Evolutionary conservation across 2,113 vertebrate species (phyloP).

Genomic region (Aplodontia rufa): DNA sequence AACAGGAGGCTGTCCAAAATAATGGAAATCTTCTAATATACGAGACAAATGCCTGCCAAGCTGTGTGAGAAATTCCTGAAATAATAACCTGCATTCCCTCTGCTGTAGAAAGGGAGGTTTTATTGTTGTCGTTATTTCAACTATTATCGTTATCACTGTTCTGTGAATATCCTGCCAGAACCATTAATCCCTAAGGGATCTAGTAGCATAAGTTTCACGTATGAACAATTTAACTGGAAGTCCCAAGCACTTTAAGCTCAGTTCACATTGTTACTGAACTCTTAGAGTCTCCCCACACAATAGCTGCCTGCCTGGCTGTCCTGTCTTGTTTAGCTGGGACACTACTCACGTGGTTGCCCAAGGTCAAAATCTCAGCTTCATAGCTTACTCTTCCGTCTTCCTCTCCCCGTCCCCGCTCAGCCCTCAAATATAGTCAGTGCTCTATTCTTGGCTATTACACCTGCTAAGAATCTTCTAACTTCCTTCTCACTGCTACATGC

Average conservation of each 20-base stretch:
- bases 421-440: background rate
- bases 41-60: conserved; percentile 3
- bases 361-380: background rate
- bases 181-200: conserved; percentile 14
- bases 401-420: background rate
- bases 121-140: conserved; percentile 41
- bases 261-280: background rate
- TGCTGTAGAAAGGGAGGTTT: conserved; percentile 37
- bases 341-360: background rate
- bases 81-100: conserved; percentile 16
- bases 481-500: background rate
- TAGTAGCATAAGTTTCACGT: background rate
- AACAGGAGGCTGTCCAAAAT: background rate
- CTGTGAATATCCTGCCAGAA: background rate
- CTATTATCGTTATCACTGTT: background rate
- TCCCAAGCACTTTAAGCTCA: background rate
- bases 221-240: background rate
- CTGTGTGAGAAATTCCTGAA: conserved; percentile 50
- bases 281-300: background rate
- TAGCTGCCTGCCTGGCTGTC: background rate
- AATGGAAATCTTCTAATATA: background rate
- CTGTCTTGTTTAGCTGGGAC: background rate
- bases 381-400: background rate
- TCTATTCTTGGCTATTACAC: background rate
- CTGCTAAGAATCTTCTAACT: background rate